Base-by-base conservation (phyloP, 1,140 invertebrate species). In the Colletes gigas region DNA sequence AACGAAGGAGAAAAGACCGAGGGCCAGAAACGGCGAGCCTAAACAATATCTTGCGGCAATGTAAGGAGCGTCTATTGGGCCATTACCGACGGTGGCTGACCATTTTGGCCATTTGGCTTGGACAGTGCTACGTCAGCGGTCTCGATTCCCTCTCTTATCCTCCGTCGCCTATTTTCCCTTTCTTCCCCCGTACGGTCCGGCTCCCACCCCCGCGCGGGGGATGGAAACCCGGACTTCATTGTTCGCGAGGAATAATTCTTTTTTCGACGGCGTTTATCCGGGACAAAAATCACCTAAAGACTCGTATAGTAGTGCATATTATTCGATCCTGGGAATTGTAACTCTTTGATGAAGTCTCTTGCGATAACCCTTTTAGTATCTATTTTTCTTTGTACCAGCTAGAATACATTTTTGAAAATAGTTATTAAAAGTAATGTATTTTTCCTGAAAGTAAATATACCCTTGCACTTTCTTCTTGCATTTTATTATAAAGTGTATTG, bases 41-140 rank as follows among this genome's bases (percentile, higher is more conserved):
- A 93, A 93, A 93, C 92, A 93, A 93, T 93, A 93, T 93, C 92
- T 92, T 90, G 91, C 89, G 91, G 91, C 90, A 84, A 92, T 92
- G 91, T 93, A 92, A 92, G 92, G 91, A 93, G 90, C 92, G 92
- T 92, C 92, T 92, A 93, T 93, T 91, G 91, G 92, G 90, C 92
- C 92, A 93, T 93, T 93, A 93, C 90, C 90, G 88, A 90, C 88
- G 89, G 90, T 89, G 85, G 91, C 91, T 92, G 92, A 92, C 91
- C 92, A 93, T 92, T 93, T 93, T 92, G 91, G 89, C 91, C 92
- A 92, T 92, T 93, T 93, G 92, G 92, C 91, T 91, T 91, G 89
- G 86, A 88, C 90, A 88, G 62, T 90, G 92, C 92, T 80, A 82
- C 90, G 93, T 93, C 92, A 93, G 93, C 93, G 91, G 88, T 92